Conservation (phyloP, 2,113 vertebrate genomes). For the Peucedramus taeniatus region DNA sequence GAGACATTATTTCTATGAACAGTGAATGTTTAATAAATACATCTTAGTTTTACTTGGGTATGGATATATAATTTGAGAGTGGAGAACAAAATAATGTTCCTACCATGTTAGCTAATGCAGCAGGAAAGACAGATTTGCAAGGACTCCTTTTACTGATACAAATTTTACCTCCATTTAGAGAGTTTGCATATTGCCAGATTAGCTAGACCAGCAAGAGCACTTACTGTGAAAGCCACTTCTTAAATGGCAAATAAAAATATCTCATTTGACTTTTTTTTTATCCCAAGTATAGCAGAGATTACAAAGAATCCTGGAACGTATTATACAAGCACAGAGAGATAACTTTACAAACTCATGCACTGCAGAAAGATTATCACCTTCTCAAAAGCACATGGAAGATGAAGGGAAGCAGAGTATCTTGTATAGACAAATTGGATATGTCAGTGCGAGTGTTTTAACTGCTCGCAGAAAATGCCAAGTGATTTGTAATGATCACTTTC, state of each 20-base stretch:
- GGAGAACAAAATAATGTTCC: not conserved
- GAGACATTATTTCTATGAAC: not conserved
- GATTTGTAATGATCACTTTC: slow-evolving; percentile 26
- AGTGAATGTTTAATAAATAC: not conserved
- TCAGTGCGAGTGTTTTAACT: not conserved
- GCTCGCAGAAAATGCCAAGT: slow-evolving; percentile 12
- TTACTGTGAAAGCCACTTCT: not conserved
- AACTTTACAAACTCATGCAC: not conserved
- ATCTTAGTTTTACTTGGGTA: not conserved
- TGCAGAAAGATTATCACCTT: not conserved
- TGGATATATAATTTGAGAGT: not conserved
- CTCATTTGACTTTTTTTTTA: not conserved
- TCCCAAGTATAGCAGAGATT: not conserved
- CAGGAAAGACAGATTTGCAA: not conserved
- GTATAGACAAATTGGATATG: not conserved
- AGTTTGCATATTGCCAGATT: not conserved
- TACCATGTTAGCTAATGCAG: not conserved
- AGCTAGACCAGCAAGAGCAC: not conserved
- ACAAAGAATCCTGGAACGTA: not conserved
- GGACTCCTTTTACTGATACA: not conserved
- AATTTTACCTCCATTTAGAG: not conserved
- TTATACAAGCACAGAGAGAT: not conserved
- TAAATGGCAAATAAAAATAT: not conserved
- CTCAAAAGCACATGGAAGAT: not conserved
- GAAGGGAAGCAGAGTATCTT: not conserved